phyloP scores from a whole-genome alignment of 30 jellyfish, hydroid and myxozoan genomes.

The Aurelia sp. region DNA sequence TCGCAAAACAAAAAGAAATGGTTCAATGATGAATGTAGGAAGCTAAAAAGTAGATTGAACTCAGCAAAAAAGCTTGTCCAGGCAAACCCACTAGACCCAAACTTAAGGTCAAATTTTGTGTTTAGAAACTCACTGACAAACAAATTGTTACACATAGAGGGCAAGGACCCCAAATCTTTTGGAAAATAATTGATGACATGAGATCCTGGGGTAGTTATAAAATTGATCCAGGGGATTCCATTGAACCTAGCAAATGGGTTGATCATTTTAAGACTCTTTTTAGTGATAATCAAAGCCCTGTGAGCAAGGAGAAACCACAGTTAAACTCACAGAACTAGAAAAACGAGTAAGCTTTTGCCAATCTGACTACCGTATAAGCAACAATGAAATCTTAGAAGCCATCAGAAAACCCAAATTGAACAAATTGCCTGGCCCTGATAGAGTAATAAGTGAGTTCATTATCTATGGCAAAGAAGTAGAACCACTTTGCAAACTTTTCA shows the following conservation, averaged over 20 bases:
- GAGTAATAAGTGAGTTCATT: constrained; percentile 15
- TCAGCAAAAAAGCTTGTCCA: background rate
- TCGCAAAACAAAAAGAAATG: too few relatives aligned
- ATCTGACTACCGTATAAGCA: too few relatives aligned
- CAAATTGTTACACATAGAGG: constrained; percentile 6
- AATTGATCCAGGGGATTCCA: constrained; percentile 8
- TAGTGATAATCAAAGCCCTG: background rate
- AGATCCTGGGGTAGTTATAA: constrained; percentile 28
- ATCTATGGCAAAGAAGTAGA: constrained; percentile 14
- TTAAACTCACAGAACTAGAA: too few relatives aligned
- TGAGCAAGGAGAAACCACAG: too few relatives aligned
- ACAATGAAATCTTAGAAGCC: too few relatives aligned
- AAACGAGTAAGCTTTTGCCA: too few relatives aligned
- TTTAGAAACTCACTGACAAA: constrained; percentile 15
- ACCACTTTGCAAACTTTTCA: constrained; percentile 18
- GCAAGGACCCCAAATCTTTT: constrained; percentile 22
- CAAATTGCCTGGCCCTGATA: too few relatives aligned
- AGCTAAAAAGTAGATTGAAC: too few relatives aligned
- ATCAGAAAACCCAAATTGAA: too few relatives aligned
- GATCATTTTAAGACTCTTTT: constrained; percentile 9
- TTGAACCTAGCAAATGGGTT: constrained; percentile 16
- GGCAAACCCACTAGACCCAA: background rate
- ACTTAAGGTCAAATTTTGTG: too few relatives aligned
- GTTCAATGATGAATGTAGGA: too few relatives aligned
- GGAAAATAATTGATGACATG: too few relatives aligned